Evolutionary conservation across 1,140 invertebrate genomes (phyloP), one percentile per base, ranked within the genome.

Genomic region (Orchestia grillus): DNA sequence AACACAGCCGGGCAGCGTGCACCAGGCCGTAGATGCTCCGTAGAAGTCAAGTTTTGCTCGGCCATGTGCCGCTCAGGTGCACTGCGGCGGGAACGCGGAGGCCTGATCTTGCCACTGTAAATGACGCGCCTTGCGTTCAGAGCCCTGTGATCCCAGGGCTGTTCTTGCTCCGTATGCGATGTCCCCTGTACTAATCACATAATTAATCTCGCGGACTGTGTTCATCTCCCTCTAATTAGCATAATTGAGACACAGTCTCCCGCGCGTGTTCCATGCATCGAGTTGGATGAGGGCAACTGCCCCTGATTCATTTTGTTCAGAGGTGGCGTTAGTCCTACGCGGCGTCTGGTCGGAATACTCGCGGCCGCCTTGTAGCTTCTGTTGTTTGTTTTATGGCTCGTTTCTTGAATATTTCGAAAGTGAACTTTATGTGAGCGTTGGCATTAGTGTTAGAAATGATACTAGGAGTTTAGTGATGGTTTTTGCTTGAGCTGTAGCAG

Each of bases 171-270:
- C 44, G 92, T 94, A 44, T 47, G 92, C 92, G 15, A 40, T 44
- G 92, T 94, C 92, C 92, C 92, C 92, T 94, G 4, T 36, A 44
- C 92, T 94, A 94, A 94, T 94, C 92, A 94, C 92, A 94, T 94
- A 94, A 94, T 94, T 94, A 94, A 94, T 94, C 92, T 94, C 44
- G 92, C 92, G 92, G 92, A 94, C 92, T 94, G 92, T 94, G 92
- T 94, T 94, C 92, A 94, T 94, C 43, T 94, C 44, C 41, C 92
- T 94, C 92, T 94, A 94, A 94, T 94, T 94, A 94, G 44, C 92
- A 94, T 94, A 94, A 94, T 94, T 94, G 92, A 94, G 92, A 94
- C 92, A 94, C 92, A 47, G 44, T 40, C 92, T 94, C 92, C 36
- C 87, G 47, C 6, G 88, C 88, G 88, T 44, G n/a, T 36, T 42